phyloP scores from a whole-genome alignment of 2,113 vertebrate species.

The Gasterosteus aculeatus region DNA sequence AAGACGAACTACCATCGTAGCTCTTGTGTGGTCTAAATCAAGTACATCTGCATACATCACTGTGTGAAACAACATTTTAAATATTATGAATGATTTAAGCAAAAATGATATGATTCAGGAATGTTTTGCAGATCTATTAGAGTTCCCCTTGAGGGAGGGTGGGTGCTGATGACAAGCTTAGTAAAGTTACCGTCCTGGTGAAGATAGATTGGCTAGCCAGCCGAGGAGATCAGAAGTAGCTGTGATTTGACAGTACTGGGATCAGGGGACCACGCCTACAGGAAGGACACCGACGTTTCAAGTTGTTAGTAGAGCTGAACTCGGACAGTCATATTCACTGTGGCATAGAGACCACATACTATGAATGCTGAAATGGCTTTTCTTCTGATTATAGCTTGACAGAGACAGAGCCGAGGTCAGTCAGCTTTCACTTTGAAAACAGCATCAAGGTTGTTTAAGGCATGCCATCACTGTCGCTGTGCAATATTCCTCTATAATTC shows the following conservation, averaged over 20 bases:
- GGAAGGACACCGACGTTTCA: constrained; percentile 56
- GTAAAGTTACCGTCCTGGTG: constrained; percentile 66
- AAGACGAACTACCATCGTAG: constrained; percentile 14
- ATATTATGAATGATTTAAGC: constrained; percentile 6
- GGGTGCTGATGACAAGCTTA: constrained; percentile 59
- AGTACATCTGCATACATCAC: constrained; percentile 2
- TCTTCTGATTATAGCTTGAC: constrained; percentile 54
- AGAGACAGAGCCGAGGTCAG: constrained; percentile 46
- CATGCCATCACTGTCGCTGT: constrained; percentile 6
- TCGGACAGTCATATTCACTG: constrained; percentile 58
- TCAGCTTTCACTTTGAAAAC: constrained; percentile 24
- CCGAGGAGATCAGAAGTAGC: constrained; percentile 68
- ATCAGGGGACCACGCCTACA: constrained; percentile 60
- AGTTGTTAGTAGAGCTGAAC: constrained; percentile 49
- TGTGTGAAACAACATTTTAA: neutral
- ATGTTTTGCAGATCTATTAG: constrained; percentile 6
- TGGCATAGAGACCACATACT: constrained; percentile 46
- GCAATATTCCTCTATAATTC: constrained; percentile 3
- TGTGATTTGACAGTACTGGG: constrained; percentile 70
- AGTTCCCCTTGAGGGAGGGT: constrained; percentile 75
- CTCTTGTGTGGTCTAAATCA: neutral
- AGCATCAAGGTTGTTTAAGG: constrained; percentile 29
- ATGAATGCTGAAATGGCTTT: constrained; percentile 56
- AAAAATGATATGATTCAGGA: constrained; percentile 11
- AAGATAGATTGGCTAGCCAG: constrained; percentile 80